Base-by-base conservation (phyloP, 2,888 invertebrate genomes). In the Chaetoderma sp. region DNA sequence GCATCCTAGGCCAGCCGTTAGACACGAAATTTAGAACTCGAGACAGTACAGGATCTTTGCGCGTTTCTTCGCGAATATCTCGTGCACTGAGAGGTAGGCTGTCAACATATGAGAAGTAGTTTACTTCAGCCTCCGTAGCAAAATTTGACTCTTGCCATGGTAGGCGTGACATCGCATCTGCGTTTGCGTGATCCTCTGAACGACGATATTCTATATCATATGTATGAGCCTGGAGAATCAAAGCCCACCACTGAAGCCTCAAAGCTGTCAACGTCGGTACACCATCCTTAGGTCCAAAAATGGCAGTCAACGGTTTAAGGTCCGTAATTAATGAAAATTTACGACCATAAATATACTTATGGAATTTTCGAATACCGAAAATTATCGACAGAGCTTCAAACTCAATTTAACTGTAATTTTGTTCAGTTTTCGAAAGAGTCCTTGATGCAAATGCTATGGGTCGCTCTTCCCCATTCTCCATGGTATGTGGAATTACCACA, bases 361-460 rank as follows among this genome's bases (percentile, higher is more conserved):
- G 80, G 69, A 87, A 87, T 68, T 84, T 82, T 44, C 78, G 76
- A 0, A 86, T 77, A 2, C 82, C n/a, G 82, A 86, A 71, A 72
- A 87, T 77, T 4, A 88, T 67, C 13, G 80, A 73, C 18, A 85
- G 71, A 27, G 86, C 83, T 75, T 84, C 86, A 68, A 84, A 83
- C 49, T 87, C 84, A 18, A 86, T 68, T 65, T 85, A 83, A 33
- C 80, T 77, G 71, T 86, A 86, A 18, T 78, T 74, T 45, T 72
- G 68, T 72, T 86, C 82, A 73, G 78, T 83, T 85, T 75, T 80
- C 76, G 71, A 75, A 62, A 88, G 83, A 56, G 86, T 85, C 10
- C 79, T 77, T 56, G 83, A 87, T 0, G 84, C 86, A 65, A 84
- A 87, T 2, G 78, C 74, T 36, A 87, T 85, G 5, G 87, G 85